Percentiles rank a stretch among this genome's conserved stretches.
Evolutionary conservation across 2,113 vertebrate species (phyloP).

Genomic region (Neoarius graeffei): DNA sequence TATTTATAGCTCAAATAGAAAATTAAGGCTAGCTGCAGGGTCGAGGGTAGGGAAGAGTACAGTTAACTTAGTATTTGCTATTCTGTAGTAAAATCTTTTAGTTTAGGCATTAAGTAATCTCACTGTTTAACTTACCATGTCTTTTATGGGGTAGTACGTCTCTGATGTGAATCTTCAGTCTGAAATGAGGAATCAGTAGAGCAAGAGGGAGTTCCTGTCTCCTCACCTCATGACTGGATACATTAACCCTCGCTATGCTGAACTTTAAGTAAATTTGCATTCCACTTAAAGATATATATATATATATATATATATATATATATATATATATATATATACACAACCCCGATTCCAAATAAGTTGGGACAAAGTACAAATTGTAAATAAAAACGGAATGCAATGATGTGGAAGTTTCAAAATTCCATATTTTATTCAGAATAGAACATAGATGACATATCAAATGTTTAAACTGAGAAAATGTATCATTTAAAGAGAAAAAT

Average conservation of each 20-base stretch:
- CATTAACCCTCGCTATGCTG: conserved; percentile 21
- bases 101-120: not conserved
- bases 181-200: conserved; percentile 6
- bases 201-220: conserved; percentile 18
- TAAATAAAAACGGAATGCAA: too few species aligned
- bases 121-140: conserved; percentile 31
- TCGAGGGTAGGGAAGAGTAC: not conserved
- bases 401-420: too few species aligned
- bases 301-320: too few species aligned
- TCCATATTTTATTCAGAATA: too few species aligned
- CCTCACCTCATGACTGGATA: not conserved
- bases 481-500: too few species aligned
- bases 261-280: not conserved
- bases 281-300: not conserved
- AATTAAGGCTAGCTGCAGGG: not conserved
- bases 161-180: not conserved
- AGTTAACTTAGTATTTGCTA: not conserved
- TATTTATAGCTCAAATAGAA: not conserved
- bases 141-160: not conserved
- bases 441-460: too few species aligned
- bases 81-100: not conserved
- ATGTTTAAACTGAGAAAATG: too few species aligned
- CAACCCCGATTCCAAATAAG: too few species aligned
- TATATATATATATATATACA: too few species aligned
- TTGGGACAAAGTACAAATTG: too few species aligned